Evolutionary conservation across 1,140 invertebrate genomes (phyloP).

Genomic region (Cydia splendana): DNA sequence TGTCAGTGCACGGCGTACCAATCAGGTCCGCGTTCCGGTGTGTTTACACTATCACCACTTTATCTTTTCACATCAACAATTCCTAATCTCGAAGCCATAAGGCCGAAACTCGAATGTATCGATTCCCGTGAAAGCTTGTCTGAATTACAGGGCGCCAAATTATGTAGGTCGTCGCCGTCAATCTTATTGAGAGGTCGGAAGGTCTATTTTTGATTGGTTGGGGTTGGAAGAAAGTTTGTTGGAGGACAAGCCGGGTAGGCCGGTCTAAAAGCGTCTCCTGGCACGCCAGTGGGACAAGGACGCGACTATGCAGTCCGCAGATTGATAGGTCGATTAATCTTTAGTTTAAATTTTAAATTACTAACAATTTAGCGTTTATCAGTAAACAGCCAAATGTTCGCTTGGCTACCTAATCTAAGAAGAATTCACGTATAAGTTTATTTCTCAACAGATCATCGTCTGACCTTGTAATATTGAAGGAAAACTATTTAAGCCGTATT

Average conservation of each 20-base stretch:
- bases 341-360: constrained; percentile 44
- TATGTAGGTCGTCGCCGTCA: constrained; percentile 37
- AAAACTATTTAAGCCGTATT: too few relatives aligned
- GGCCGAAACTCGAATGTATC: constrained; percentile 43
- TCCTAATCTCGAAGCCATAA: constrained; percentile 41
- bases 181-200: constrained; percentile 47
- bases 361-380: not conserved
- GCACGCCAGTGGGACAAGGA: constrained; percentile 76
- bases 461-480: too few relatives aligned
- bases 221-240: constrained; percentile 60
- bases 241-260: constrained; percentile 58
- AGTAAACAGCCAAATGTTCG: too few relatives aligned
- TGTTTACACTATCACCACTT: constrained; percentile 42
- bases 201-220: constrained; percentile 55
- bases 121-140: constrained; percentile 44
- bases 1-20: constrained; percentile 59
- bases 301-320: constrained; percentile 68
- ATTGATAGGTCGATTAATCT: constrained; percentile 78
- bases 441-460: too few relatives aligned
- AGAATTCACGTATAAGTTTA: too few relatives aligned
- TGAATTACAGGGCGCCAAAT: constrained; percentile 44
- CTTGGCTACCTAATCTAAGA: too few relatives aligned
- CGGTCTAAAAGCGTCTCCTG: constrained; percentile 70
- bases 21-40: constrained; percentile 57
- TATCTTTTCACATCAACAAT: constrained; percentile 35